Evolutionary conservation across 2,797 vertebrate genomes (phyloP).

Genomic region (Tokudaia muenninki): DNA sequence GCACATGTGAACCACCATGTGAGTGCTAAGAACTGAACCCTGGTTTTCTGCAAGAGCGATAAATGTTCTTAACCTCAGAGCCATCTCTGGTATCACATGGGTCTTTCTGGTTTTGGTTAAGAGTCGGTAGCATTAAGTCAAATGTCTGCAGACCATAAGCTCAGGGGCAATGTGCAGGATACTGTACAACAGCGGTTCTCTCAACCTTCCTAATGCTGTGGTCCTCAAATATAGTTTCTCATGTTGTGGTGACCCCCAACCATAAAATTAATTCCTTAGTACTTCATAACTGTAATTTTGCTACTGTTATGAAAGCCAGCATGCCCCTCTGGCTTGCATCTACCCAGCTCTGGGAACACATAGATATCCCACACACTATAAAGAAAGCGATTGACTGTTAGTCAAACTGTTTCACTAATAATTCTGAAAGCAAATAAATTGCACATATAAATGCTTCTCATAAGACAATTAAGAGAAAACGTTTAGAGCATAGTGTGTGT

Average conservation of each 20-base stretch:
- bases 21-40: background rate
- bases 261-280: too few species aligned
- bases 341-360: background rate
- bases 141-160: background rate
- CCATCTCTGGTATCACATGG: background rate
- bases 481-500: background rate
- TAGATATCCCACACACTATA: background rate
- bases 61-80: too few species aligned
- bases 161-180: background rate
- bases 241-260: background rate
- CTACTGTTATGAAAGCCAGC: background rate
- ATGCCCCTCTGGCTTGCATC: background rate
- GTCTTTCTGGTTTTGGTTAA: background rate
- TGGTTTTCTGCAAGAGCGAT: background rate
- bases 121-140: constrained; percentile 13
- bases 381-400: background rate
- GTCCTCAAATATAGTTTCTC: background rate
- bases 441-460: background rate
- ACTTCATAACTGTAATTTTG: background rate
- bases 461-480: background rate
- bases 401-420: background rate
- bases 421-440: constrained; percentile 33
- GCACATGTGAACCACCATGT: background rate
- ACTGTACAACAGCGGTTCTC: background rate
- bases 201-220: background rate